Evolutionary conservation across 2,888 invertebrate genomes (phyloP), one percentile per base, ranked within the genome.

Genomic region (Hydropsyche betteni): DNA sequence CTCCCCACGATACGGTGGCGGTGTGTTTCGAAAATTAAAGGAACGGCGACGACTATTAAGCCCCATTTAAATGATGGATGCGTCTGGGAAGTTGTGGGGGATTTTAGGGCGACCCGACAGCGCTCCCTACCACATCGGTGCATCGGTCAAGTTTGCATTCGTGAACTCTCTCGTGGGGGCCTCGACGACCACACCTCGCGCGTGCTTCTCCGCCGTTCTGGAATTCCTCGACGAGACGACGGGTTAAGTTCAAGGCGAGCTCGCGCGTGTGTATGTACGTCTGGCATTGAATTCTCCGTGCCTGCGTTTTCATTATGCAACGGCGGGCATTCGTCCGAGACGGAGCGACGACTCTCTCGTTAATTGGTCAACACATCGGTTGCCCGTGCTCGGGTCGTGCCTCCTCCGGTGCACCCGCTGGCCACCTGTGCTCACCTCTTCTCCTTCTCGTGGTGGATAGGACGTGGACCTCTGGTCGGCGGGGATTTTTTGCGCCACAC

Each of bases 381-480:
- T 4, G 10, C n/a, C n/a, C n/a, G n/a, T n/a, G n/a, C n/a, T 44
- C 44, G 10, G 6, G 7, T 1, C 3, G 44, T 6, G 6, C 44
- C 10, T 4, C n/a, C 71, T 34, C 34, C 72, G 53, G 14, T 3
- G 52, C 51, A 33, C 55, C 33, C 38, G 12, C 12, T 12, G 38
- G 58, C 55, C 55, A 53, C n/a, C 36, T 55, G 38, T 10, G 34
- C n/a, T 38, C 34, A 34, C 52, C 53, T 52, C 53, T 34, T 69
- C 10, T 10, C 58, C 24, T n/a, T 24, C 24, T 2, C 24, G 2
- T 24, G 24, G 24, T 24, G 24, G 24, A 24, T 4, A 38, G 51
- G 44, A 53, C 74, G 74, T 74, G 38, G 51, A 36, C 51, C 68
- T 51, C 52, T 68, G 55, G 44, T 44, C 44, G 44, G 6, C 44